Conservation (phyloP, 2,888 invertebrate genomes). For the Heteromurus nitidus region DNA sequence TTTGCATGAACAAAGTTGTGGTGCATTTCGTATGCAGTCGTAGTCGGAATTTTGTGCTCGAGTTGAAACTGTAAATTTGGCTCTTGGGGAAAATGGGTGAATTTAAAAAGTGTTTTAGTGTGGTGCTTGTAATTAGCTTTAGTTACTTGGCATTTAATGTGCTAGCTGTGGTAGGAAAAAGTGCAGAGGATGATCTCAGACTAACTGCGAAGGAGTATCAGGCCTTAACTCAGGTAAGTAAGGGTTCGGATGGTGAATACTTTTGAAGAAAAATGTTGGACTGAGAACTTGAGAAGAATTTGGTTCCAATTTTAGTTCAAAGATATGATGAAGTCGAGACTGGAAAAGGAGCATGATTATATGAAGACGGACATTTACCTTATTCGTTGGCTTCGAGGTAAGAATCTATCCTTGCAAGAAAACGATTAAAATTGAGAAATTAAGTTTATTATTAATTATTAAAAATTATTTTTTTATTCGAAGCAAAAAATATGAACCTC, state of each 20-base stretch:
- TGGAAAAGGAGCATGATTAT: slow-evolving; percentile 46
- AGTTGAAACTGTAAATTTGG: background rate
- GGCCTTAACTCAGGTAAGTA: slow-evolving; percentile 33
- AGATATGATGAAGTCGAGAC: slow-evolving; percentile 4
- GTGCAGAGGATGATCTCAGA: slow-evolving; percentile 38
- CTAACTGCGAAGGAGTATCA: slow-evolving; percentile 36
- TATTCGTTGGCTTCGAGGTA: slow-evolving; percentile 47
- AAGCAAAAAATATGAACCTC: slow-evolving; percentile 46
- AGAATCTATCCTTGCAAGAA: background rate
- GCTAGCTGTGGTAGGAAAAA: slow-evolving; percentile 11
- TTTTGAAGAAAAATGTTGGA: background rate
- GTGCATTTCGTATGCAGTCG: background rate
- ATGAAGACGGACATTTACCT: slow-evolving; percentile 49
- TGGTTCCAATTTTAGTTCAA: slow-evolving; percentile 39
- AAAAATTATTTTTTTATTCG: too few species aligned
- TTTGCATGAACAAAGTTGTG: background rate
- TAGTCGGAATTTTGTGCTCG: background rate
- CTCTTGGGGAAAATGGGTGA: background rate
- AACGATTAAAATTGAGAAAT: background rate
- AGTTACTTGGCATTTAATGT: slow-evolving; percentile 29
- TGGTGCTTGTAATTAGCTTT: background rate
- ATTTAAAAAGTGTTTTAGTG: background rate
- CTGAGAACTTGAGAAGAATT: background rate
- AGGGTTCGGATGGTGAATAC: background rate
- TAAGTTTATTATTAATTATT: background rate